These are phyloP conservation scores for Megaceryle torquata DNA, from an alignment of 2,113 vertebrate species.

Conservation along the genomic window DNA sequence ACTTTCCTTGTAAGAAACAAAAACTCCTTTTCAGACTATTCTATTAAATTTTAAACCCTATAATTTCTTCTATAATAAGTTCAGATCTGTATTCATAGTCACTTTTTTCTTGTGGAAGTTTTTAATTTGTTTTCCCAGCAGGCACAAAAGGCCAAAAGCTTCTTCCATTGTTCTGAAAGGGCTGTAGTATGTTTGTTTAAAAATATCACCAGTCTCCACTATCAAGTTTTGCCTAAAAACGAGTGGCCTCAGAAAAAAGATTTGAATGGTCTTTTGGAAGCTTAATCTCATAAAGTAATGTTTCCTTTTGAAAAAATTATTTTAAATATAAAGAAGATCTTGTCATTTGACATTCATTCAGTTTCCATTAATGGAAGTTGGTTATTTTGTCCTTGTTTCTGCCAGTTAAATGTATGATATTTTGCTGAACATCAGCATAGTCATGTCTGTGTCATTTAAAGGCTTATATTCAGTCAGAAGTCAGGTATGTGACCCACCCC, in stretches of 20 bases:
- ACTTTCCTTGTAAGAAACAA: neutral
- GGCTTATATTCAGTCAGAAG: neutral
- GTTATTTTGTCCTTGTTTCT: neutral
- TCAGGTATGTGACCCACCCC: neutral
- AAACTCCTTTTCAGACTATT: neutral
- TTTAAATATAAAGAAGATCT: neutral
- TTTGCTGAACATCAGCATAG: neutral
- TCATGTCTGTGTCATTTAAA: neutral
- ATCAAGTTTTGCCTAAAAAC: neutral
- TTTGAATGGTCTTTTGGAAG: neutral
- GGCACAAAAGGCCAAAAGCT: neutral
- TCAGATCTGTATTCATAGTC: neutral
- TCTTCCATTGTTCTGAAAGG: neutral
- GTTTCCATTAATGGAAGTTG: neutral
- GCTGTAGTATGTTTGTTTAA: neutral
- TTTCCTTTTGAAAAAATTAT: neutral
- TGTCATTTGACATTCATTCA: neutral
- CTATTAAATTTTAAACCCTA: neutral
- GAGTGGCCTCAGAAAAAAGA: neutral
- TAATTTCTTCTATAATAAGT: neutral
- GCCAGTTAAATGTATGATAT: neutral
- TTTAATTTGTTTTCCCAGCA: neutral
- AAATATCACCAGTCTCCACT: neutral
- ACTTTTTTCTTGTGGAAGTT: neutral
- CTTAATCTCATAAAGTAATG: accelerated